Percentiles rank a stretch among this genome's conserved stretches.
phyloP scores from a whole-genome alignment of 2,888 invertebrate species.

The Alviniconcha strummeri region DNA sequence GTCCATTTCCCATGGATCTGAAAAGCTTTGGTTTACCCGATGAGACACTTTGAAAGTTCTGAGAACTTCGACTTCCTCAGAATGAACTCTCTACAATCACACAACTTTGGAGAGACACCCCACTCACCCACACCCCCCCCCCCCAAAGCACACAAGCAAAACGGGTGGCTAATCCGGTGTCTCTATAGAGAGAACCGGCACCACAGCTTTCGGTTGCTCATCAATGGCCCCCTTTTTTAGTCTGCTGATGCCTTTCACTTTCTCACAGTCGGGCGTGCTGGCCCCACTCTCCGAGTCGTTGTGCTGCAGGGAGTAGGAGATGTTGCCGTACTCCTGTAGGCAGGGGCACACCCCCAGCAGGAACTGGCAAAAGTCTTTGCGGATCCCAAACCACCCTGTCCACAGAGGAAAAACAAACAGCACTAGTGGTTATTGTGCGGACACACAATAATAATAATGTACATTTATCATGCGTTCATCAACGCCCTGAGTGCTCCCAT shows the following conservation, averaged over 20 bases:
- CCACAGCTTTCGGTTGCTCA: conserved; percentile 75
- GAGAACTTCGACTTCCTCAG: too few species aligned
- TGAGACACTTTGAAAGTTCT: too few species aligned
- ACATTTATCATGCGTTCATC: too few species aligned
- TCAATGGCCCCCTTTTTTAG: conserved; percentile 73
- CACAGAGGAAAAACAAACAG: conserved; percentile 52
- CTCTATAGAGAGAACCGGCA: conserved; percentile 67
- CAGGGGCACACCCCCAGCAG: conserved; percentile 95
- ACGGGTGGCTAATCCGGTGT: conserved; percentile 57
- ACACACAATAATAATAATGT: too few species aligned
- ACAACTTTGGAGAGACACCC: too few species aligned
- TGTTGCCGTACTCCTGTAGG: conserved; percentile 98
- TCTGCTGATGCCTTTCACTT: conserved; percentile 34
- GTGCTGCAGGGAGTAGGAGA: conserved; percentile 82
- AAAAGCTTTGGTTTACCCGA: too few species aligned
- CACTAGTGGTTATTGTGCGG: too few species aligned
- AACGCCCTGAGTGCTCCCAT: too few species aligned
- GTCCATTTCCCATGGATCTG: too few species aligned
- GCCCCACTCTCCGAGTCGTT: conserved; percentile 40
- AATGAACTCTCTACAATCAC: too few species aligned
- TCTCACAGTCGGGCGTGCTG: conserved; percentile 36
- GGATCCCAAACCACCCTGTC: conserved; percentile 98
- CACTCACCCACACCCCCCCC: too few species aligned
- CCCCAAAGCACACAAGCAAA: too few species aligned
- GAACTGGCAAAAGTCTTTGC: conserved; percentile 97